Percentiles rank a stretch among this genome's conserved stretches.
These are phyloP conservation scores for Steatocranus sp. DNA, from an alignment of 2,797 vertebrate species.

Conservation along the genomic window DNA sequence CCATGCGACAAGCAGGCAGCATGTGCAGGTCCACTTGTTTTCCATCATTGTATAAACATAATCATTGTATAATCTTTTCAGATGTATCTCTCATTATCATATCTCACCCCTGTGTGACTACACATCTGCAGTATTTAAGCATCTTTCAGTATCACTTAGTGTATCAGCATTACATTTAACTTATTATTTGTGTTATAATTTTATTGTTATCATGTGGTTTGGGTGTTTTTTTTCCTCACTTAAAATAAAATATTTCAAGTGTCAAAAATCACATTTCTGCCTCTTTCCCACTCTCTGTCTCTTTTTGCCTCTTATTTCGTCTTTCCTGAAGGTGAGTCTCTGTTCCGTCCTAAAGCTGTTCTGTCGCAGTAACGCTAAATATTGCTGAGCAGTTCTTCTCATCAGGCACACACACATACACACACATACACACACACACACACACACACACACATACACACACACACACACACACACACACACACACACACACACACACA, in stretches of 20 bases:
- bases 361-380: constrained; percentile 74
- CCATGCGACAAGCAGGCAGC: constrained; percentile 30
- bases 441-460: neutral
- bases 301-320: constrained; percentile 32
- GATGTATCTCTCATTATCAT: neutral
- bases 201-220: neutral
- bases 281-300: neutral
- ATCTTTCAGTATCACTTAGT: neutral
- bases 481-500: neutral
- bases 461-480: constrained; percentile 31
- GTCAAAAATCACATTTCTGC: constrained; percentile 16
- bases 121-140: neutral
- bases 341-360: constrained; percentile 64
- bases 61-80: neutral
- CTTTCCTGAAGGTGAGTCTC: constrained; percentile 63
- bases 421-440: no score
- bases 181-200: neutral
- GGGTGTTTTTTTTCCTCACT: neutral
- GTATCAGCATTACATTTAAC: neutral
- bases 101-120: neutral
- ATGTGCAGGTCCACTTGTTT: constrained; percentile 9
- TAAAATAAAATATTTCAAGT: constrained; percentile 16
- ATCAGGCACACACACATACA: constrained; percentile 41
- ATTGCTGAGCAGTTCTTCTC: constrained; percentile 74
- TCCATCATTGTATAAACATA: neutral